Base-by-base conservation (phyloP, 2,797 vertebrate species). In the Cryptoprocta ferox region DNA sequence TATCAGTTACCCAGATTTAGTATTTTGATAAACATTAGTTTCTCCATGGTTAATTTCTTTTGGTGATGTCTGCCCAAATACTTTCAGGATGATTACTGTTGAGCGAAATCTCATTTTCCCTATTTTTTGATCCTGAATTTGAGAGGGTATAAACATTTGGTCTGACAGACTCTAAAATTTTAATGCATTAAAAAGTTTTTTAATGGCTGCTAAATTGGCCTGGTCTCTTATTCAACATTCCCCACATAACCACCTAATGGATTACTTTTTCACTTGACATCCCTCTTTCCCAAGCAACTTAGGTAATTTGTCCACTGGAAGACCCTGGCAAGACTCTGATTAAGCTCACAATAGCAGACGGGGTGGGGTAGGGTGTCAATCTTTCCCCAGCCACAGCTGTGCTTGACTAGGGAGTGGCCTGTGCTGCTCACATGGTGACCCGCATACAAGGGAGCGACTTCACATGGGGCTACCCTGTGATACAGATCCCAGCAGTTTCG, bases 181-280 rank as follows among this genome's bases (percentile, higher is more conserved):
- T 85, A 80, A 92, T 63, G 61, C 16, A 63, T 42, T 65, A 7
- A 83, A 75, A 18, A 76, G 42, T 68, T 82, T 83, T 71, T 95
- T 71, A 96, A 93, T 84, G 83, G 15, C 84, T 93, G 66, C 59
- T 94, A 95, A 94, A 95, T 76, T 86, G 75, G 28, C 35, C 32
- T 63, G 19, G 35, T 75, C 59, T 94, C 56, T 75, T 32, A 73
- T 37, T 96, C 93, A 95, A 48, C 4, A 32, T 82, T 84, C 21
- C 12, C 39, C 19, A 71, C 13, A 56, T 15, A 79, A 66, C 26
- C 3, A 89, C 32, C 68, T 89, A 86, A 96, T 86, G 24, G 63
- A 71, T 90, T 70, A 37, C 14, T 63, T 66, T 85, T 92, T 76
- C 73, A 50, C 92, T 95, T 96, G 82, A 65, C 83, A 39, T 95